Conservation (phyloP, 2,113 vertebrate species). For the Anseranas semipalmata region DNA sequence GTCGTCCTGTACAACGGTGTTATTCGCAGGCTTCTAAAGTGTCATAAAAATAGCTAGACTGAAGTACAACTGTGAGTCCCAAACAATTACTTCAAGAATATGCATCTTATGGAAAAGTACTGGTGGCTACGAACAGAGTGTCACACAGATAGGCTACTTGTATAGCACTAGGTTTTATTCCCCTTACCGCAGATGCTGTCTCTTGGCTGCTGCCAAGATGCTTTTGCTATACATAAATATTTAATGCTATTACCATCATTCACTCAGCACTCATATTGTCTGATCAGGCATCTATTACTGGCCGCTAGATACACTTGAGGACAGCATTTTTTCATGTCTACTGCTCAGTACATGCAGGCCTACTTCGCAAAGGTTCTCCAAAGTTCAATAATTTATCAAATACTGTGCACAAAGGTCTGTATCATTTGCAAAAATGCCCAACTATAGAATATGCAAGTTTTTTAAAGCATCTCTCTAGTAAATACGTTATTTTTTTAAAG, state of each 20-base stretch:
- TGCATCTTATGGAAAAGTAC: not conserved
- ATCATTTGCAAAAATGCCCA: conserved; percentile 26
- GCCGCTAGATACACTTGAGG: conserved; percentile 72
- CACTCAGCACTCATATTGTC: conserved; percentile 73
- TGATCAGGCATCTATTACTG: conserved; percentile 78
- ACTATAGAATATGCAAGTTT: conserved; percentile 20
- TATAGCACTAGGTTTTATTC: conserved; percentile 40
- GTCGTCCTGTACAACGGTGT: not conserved
- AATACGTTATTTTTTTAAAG: conserved; percentile 9
- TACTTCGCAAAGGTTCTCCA: conserved; percentile 70
- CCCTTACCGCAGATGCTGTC: conserved; percentile 43
- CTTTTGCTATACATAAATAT: conserved; percentile 77
- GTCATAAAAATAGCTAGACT: not conserved
- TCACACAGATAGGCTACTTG: conserved; percentile 10
- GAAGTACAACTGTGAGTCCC: not conserved
- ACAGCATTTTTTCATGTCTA: conserved; percentile 74
- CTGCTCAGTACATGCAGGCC: conserved; percentile 69
- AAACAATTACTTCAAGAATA: not conserved
- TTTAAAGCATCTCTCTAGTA: conserved; percentile 32
- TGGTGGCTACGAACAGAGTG: no score
- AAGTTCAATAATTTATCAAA: conserved; percentile 81
- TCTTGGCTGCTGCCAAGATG: conserved; percentile 56
- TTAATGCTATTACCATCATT: conserved; percentile 79
- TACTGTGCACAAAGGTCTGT: not conserved
- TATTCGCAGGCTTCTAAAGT: not conserved